Conservation (phyloP, 2,113 vertebrate genomes). For the Trochalopteron elliotii region DNA sequence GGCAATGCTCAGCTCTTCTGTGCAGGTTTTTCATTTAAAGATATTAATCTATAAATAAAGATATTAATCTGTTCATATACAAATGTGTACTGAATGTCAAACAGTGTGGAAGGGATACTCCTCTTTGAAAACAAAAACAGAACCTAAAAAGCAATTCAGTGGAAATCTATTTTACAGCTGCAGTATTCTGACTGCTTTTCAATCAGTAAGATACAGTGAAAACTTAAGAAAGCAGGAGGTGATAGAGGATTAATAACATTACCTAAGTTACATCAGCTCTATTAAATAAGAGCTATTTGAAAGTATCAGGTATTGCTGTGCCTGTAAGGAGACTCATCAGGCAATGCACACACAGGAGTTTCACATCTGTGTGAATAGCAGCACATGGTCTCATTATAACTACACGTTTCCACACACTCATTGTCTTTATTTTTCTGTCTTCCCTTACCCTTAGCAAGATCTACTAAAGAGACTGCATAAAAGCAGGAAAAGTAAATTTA, state of each 20-base stretch:
- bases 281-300: not conserved
- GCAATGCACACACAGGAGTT: accelerated
- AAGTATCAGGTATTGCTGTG: not conserved
- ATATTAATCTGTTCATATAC: not conserved
- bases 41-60: not conserved
- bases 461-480: not conserved
- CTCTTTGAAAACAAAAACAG: not conserved
- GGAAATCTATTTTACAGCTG: not conserved
- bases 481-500: not conserved
- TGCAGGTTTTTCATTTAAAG: not conserved
- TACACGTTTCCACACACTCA: not conserved
- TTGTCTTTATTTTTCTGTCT: not conserved
- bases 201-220: not conserved
- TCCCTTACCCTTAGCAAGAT: not conserved
- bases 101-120: not conserved
- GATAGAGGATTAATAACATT: not conserved
- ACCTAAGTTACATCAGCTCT: not conserved
- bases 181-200: not conserved
- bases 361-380: not conserved
- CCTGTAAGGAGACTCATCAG: not conserved
- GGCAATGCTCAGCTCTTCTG: not conserved
- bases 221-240: not conserved
- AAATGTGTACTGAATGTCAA: not conserved
- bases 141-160: not conserved
- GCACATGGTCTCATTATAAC: not conserved